Evolutionary conservation across 2,797 vertebrate species (phyloP).

Genomic region (Micromesistius poutassou): DNA sequence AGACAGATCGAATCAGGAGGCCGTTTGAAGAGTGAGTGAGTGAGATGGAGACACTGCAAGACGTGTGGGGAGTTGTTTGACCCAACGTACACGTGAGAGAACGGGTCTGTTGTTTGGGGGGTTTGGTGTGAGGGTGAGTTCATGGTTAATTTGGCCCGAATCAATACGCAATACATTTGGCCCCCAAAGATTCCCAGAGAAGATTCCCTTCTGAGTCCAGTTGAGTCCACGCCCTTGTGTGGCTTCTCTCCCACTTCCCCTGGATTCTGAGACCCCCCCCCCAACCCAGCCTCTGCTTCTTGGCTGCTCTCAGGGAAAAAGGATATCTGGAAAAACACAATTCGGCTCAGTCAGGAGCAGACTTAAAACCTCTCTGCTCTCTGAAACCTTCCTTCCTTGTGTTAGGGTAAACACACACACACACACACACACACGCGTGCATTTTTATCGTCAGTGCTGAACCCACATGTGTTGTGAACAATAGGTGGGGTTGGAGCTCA

Average conservation of each 20-base stretch:
- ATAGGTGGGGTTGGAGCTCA: conserved; percentile 43
- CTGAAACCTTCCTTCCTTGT: not conserved
- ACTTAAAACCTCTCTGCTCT: not conserved
- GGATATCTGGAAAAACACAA: not conserved
- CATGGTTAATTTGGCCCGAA: not conserved
- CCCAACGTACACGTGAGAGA: not conserved
- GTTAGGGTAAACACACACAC: conserved; percentile 3
- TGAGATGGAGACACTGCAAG: not conserved
- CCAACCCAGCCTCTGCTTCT: not conserved
- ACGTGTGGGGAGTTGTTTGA: not conserved
- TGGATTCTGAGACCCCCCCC: not conserved
- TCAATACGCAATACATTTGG: not conserved
- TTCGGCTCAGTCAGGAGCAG: not conserved
- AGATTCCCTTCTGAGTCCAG: not conserved
- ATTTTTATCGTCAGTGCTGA: conserved; percentile 3
- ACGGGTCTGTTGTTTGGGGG: not conserved
- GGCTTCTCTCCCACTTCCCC: not conserved
- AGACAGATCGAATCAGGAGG: not conserved
- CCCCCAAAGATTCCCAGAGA: not conserved
- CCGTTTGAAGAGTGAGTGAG: not conserved
- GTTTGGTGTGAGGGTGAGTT: not conserved
- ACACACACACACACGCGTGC: conserved; percentile 11
- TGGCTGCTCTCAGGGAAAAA: not conserved
- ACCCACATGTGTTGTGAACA: conserved; percentile 42
- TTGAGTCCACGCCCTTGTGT: not conserved